These are phyloP conservation scores for Rhinella marina DNA, from an alignment of 2,797 vertebrate species.

Conservation along the genomic window DNA sequence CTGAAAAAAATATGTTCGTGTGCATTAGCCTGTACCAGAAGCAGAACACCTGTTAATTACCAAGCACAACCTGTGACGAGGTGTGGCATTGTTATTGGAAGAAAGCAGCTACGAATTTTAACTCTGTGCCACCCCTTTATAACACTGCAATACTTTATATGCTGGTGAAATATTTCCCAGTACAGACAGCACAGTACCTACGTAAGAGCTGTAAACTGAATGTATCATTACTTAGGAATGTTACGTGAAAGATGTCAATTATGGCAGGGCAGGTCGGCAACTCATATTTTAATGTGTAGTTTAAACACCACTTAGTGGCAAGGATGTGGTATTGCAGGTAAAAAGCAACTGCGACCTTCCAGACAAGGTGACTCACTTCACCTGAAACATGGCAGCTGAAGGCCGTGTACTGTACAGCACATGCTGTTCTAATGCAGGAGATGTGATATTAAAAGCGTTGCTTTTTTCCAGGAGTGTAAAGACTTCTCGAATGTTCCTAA, in stretches of 20 bases:
- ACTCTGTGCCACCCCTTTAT: too few relatives aligned
- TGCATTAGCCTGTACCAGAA: too few relatives aligned
- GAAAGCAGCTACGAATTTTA: too few relatives aligned
- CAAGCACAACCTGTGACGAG: too few relatives aligned
- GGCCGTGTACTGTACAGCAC: background rate
- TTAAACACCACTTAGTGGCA: background rate
- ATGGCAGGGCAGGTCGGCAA: too few relatives aligned
- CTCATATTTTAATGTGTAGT: background rate
- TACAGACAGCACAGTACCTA: too few relatives aligned
- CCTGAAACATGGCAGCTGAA: background rate
- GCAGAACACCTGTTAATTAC: too few relatives aligned
- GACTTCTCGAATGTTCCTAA: background rate
- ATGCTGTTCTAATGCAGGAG: slow-evolving; percentile 9
- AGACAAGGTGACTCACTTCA: background rate
- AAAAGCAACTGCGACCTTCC: background rate
- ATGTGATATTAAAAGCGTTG: background rate
- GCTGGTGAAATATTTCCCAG: background rate
- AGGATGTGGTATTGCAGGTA: background rate
- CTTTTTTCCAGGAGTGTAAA: background rate
- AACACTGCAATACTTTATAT: too few relatives aligned
- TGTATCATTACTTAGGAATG: background rate
- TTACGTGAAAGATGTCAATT: background rate
- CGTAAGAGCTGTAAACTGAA: too few relatives aligned
- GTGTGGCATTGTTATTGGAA: too few relatives aligned
- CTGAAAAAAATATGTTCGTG: too few relatives aligned